Percentiles rank a stretch among this genome's conserved stretches.
These are phyloP conservation scores for Nyctibius grandis DNA, from an alignment of 2,797 vertebrate species.

Conservation along the genomic window DNA sequence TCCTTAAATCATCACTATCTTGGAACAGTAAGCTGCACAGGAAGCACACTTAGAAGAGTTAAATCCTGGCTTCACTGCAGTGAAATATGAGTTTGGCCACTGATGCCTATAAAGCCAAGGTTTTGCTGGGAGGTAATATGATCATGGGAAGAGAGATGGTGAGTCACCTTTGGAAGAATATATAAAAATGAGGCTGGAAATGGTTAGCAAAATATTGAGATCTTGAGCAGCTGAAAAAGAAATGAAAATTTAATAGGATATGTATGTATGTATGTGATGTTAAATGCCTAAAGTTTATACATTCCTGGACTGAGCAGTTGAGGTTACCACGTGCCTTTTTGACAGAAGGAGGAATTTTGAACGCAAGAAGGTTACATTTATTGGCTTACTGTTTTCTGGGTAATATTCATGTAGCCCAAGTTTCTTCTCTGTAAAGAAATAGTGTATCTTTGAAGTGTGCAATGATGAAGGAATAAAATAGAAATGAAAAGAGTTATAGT, in stretches of 20 bases:
- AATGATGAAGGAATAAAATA: background rate
- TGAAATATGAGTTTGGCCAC: background rate
- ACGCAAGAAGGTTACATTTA: background rate
- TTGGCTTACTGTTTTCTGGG: background rate
- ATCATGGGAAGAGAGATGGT: background rate
- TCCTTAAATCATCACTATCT: background rate
- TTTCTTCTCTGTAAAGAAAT: background rate
- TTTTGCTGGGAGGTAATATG: background rate
- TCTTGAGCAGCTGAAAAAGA: background rate
- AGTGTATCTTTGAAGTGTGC: background rate
- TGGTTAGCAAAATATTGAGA: background rate
- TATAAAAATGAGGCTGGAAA: background rate
- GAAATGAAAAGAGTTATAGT: background rate
- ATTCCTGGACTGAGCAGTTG: background rate
- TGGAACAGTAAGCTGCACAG: background rate
- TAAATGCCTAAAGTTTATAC: background rate
- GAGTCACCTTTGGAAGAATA: background rate
- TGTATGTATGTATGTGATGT: background rate
- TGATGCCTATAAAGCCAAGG: background rate
- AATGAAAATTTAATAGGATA: background rate
- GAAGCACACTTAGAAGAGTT: background rate
- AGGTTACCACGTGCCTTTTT: background rate
- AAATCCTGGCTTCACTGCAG: background rate
- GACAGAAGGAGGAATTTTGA: background rate
- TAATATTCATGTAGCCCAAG: background rate